These are phyloP conservation scores for Dromiciops gliroides DNA, from an alignment of 2,113 vertebrate genomes.

Conservation along the genomic window DNA sequence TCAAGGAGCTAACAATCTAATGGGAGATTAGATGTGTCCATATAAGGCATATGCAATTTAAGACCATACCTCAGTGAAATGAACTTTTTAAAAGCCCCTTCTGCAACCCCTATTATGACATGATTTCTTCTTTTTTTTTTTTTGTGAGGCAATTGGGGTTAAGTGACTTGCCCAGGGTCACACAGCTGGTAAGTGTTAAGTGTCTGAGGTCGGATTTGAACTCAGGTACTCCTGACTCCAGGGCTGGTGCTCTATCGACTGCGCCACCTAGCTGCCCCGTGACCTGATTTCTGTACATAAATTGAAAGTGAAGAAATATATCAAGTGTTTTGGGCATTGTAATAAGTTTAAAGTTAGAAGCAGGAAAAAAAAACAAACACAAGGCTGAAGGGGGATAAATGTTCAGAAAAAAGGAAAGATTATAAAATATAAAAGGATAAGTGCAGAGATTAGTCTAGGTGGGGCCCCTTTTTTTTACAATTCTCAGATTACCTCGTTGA, in stretches of 20 bases:
- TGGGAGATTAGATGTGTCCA: neutral
- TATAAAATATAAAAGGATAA: neutral
- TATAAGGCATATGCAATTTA: neutral
- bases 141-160: too few species aligned
- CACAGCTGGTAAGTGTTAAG: too few species aligned
- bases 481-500: neutral
- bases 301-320: neutral
- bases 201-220: too few species aligned
- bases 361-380: neutral
- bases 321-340: neutral
- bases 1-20: neutral
- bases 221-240: too few species aligned
- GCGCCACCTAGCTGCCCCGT: too few species aligned
- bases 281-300: neutral
- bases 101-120: neutral
- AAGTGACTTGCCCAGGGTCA: too few species aligned
- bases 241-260: too few species aligned
- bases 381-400: neutral
- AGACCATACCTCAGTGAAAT: neutral
- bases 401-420: neutral
- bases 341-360: neutral
- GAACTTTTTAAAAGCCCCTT: neutral
- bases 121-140: too few species aligned
- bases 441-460: neutral
- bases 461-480: neutral